phyloP scores from a whole-genome alignment of 2,888 invertebrate species.

The Agrochola lota region DNA sequence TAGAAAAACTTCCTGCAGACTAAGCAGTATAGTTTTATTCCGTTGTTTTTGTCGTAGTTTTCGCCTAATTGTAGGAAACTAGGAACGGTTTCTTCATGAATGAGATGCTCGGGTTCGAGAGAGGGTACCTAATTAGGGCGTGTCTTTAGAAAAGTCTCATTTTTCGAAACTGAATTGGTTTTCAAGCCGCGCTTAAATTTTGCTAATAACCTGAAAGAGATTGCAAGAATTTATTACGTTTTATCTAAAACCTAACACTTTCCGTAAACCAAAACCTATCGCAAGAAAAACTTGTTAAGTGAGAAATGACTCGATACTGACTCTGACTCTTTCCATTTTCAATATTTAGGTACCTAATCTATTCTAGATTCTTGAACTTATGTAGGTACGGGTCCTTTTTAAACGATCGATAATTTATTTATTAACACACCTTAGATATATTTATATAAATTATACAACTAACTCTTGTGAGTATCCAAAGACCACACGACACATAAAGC shows the following conservation, averaged over 20 bases:
- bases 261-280: too few species aligned
- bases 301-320: neutral
- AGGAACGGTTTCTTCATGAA: conserved; percentile 17
- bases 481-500: neutral
- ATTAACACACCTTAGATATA: neutral
- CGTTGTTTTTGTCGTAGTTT: conserved; percentile 41
- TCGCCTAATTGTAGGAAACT: conserved; percentile 44
- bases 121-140: conserved; percentile 29
- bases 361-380: neutral
- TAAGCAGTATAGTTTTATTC: conserved; percentile 30
- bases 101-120: conserved; percentile 10
- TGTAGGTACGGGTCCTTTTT: neutral
- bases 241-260: neutral
- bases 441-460: neutral
- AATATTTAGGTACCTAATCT: neutral
- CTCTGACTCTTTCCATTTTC: neutral
- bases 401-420: neutral
- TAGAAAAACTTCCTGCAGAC: conserved; percentile 18
- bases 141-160: conserved; percentile 30
- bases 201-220: neutral
- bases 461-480: neutral
- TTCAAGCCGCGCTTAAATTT: neutral
- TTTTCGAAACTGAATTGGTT: conserved; percentile 6
- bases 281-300: neutral
- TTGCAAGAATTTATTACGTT: neutral